Evolutionary conservation across 92 coral and sea anemone genomes (phyloP).

Genomic region (Anthopleura xanthogrammica): DNA sequence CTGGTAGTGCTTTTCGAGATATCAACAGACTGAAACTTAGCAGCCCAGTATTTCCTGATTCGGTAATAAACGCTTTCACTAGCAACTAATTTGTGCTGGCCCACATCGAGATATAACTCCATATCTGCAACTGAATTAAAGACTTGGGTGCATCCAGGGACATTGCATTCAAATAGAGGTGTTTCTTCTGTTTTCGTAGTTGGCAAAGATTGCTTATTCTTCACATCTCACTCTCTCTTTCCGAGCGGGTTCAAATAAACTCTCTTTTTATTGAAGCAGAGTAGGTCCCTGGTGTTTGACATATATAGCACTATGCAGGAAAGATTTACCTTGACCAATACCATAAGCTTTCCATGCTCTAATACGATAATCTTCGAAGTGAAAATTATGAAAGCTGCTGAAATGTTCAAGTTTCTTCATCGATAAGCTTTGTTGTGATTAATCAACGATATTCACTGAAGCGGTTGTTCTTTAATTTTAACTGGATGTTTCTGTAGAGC

Average conservation of each 20-base stretch:
- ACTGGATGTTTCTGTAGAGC: conserved; percentile 7
- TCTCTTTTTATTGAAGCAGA: conserved; percentile 40
- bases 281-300: conserved; percentile 61
- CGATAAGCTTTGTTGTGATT: conserved; percentile 28
- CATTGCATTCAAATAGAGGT: conserved; percentile 37
- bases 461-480: conserved; percentile 30
- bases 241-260: background rate
- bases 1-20: background rate
- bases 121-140: conserved; percentile 28
- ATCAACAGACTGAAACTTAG: conserved; percentile 36
- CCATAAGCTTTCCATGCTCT: conserved; percentile 44
- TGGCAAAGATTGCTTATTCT: background rate
- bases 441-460: conserved; percentile 41
- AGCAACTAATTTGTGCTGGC: conserved; percentile 18
- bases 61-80: conserved; percentile 25
- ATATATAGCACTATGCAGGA: background rate
- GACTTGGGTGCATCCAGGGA: conserved; percentile 38
- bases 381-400: conserved; percentile 61
- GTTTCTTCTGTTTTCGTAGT: conserved; percentile 8
- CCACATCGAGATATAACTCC: conserved; percentile 34
- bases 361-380: conserved; percentile 40
- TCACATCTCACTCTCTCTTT: background rate
- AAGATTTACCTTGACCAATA: conserved; percentile 31
- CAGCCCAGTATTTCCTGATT: conserved; percentile 45
- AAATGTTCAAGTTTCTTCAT: conserved; percentile 49